Percentiles rank a stretch among this genome's conserved stretches.
Evolutionary conservation across 2,113 vertebrate genomes (phyloP).

Genomic region (Australoheros scitulus): DNA sequence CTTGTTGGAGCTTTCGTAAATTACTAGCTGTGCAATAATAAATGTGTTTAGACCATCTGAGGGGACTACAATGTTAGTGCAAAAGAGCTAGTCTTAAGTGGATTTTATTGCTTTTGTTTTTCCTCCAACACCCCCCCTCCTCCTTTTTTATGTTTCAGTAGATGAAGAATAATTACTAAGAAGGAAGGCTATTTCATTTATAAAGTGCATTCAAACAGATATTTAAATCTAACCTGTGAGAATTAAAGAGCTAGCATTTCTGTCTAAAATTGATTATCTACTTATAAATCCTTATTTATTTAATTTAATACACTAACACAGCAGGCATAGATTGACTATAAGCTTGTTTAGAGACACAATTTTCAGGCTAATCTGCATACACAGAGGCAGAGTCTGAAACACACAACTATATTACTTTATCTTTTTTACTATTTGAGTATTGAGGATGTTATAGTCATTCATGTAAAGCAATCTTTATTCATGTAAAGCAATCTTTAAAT

Average conservation of each 20-base stretch:
- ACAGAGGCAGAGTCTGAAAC: slow-evolving; percentile 19
- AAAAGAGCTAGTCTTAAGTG: slow-evolving; percentile 49
- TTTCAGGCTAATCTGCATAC: slow-evolving; percentile 35
- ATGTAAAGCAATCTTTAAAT: neutral
- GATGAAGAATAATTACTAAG: slow-evolving; percentile 52
- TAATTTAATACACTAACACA: slow-evolving; percentile 42
- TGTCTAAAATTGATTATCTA: slow-evolving; percentile 49
- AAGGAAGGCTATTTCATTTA: slow-evolving; percentile 43
- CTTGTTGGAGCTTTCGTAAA: slow-evolving; percentile 35
- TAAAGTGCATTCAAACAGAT: slow-evolving; percentile 53
- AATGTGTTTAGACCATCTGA: slow-evolving; percentile 40
- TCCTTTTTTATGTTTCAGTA: slow-evolving; percentile 26
- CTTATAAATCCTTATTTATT: slow-evolving; percentile 56
- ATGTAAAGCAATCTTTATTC: neutral
- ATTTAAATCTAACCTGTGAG: slow-evolving; percentile 48
- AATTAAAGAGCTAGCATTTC: slow-evolving; percentile 35
- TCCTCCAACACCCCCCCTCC: slow-evolving; percentile 25
- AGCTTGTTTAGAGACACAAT: slow-evolving; percentile 38
- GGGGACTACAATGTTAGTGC: slow-evolving; percentile 45
- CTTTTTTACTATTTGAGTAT: slow-evolving; percentile 6
- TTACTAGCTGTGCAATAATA: slow-evolving; percentile 26
- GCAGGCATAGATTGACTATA: slow-evolving; percentile 25
- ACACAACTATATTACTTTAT: slow-evolving; percentile 32
- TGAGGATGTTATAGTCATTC: neutral
- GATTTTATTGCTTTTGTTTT: slow-evolving; percentile 58